phyloP scores from a whole-genome alignment of 2,113 vertebrate species.

The Pungitius pungitius region DNA sequence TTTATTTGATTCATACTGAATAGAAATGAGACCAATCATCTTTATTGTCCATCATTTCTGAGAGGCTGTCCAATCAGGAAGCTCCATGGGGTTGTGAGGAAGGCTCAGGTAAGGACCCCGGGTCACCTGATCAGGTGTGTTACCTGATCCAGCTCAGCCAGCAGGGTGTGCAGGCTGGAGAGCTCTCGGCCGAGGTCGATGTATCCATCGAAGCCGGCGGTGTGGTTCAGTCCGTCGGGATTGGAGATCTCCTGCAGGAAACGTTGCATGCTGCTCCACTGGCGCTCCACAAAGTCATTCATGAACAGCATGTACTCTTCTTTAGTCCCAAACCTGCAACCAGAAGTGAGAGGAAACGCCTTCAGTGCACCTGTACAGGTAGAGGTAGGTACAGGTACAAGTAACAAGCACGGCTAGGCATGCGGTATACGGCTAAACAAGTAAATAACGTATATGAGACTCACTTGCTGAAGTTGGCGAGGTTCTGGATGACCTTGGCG shows the following conservation, averaged over 20 bases:
- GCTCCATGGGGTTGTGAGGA: background rate
- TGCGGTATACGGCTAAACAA: background rate
- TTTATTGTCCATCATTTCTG: too few relatives aligned
- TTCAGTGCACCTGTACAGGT: too few relatives aligned
- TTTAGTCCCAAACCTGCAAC: slow-evolving; percentile 92
- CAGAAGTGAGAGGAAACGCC: background rate
- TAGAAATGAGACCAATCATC: background rate
- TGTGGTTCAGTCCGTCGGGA: slow-evolving; percentile 93
- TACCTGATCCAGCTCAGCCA: slow-evolving; percentile 97
- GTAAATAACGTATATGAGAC: slow-evolving; percentile 23
- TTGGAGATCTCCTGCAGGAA: slow-evolving; percentile 97
- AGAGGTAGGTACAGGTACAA: background rate
- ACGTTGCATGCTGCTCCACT: slow-evolving; percentile 98
- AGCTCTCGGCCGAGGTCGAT: slow-evolving; percentile 95
- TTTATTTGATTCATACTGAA: background rate
- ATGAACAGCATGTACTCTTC: slow-evolving; percentile 99
- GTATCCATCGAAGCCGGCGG: slow-evolving; percentile 95
- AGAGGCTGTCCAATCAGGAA: background rate
- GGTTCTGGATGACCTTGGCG: slow-evolving; percentile 97
- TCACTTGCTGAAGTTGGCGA: slow-evolving; percentile 98
- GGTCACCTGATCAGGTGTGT: background rate
- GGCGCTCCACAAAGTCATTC: slow-evolving; percentile 96
- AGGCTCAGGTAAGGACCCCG: too few relatives aligned
- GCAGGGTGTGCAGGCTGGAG: slow-evolving; percentile 89
- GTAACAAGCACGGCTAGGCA: background rate